Percentiles rank a stretch among this genome's conserved stretches.
phyloP scores from a whole-genome alignment of 2,888 invertebrate species.

The Stratiomys singularior region DNA sequence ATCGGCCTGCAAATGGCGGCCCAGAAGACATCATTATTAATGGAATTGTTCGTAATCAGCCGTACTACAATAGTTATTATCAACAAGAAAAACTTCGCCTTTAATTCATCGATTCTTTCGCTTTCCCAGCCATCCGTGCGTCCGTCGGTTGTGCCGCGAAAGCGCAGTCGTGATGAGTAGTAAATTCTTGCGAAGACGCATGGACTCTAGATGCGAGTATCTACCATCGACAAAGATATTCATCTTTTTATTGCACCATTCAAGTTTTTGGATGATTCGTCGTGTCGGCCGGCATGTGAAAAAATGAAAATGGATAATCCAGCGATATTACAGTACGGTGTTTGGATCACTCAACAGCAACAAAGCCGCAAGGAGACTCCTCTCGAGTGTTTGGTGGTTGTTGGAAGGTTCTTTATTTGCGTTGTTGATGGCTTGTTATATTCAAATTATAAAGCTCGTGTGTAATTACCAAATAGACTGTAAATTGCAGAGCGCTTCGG shows the following conservation, averaged over 20 bases:
- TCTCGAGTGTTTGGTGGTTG: neutral
- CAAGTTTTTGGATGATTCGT: constrained; percentile 14
- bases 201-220: neutral
- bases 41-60: constrained; percentile 42
- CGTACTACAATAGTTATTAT: constrained; percentile 27
- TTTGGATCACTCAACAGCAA: constrained; percentile 19
- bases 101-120: constrained; percentile 14
- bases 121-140: constrained; percentile 26
- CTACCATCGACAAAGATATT: neutral
- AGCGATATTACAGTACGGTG: neutral
- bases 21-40: constrained; percentile 44
- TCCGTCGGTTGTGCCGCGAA: neutral
- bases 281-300: constrained; percentile 28
- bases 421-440: constrained; percentile 24
- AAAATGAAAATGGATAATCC: constrained; percentile 40
- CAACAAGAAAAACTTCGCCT: neutral
- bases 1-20: constrained; percentile 24
- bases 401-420: neutral
- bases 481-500: constrained; percentile 9
- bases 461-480: constrained; percentile 36
- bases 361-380: neutral
- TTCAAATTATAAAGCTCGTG: constrained; percentile 24
- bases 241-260: constrained; percentile 31
- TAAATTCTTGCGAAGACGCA: constrained; percentile 6
- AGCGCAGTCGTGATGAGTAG: constrained; percentile 39